Evolutionary conservation across 2,888 invertebrate species (phyloP).

Genomic region (Seira sanloemensis): DNA sequence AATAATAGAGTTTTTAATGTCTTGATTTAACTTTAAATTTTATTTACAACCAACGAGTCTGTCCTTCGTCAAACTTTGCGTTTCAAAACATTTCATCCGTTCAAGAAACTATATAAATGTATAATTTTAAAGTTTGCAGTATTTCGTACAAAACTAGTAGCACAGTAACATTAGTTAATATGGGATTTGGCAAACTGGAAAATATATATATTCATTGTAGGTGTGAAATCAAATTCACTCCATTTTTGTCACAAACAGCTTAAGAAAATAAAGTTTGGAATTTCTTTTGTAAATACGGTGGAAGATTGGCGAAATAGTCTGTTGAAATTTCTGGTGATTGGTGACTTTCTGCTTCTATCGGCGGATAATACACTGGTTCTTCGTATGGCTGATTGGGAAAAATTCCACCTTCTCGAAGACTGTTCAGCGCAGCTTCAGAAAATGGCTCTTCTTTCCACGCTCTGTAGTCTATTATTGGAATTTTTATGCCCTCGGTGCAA

Average conservation of each 20-base stretch:
- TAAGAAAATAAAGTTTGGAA: constrained; percentile 59
- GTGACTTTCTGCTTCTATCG: constrained; percentile 36
- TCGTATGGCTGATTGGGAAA: constrained; percentile 34
- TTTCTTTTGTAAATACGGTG: constrained; percentile 56
- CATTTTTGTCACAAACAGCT: constrained; percentile 5
- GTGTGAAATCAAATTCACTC: neutral
- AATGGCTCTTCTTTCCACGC: constrained; percentile 68
- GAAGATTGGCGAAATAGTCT: constrained; percentile 55
- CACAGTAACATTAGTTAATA: neutral
- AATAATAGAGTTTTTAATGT: too few relatives aligned
- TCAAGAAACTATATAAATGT: too few relatives aligned
- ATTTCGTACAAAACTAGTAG: neutral
- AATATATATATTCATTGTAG: too few relatives aligned
- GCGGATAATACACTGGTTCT: constrained; percentile 58
- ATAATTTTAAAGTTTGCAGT: too few relatives aligned
- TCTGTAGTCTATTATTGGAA: constrained; percentile 61
- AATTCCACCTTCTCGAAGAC: constrained; percentile 43
- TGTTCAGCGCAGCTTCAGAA: constrained; percentile 52
- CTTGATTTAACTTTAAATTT: too few relatives aligned
- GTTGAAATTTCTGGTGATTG: constrained; percentile 36
- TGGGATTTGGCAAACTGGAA: neutral
- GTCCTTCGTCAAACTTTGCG: too few relatives aligned
- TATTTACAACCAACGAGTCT: too few relatives aligned
- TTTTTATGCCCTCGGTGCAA: constrained; percentile 59
- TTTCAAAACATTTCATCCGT: too few relatives aligned